phyloP scores from a whole-genome alignment of 2,888 invertebrate species.

The Lasioglossum zephyrum region DNA sequence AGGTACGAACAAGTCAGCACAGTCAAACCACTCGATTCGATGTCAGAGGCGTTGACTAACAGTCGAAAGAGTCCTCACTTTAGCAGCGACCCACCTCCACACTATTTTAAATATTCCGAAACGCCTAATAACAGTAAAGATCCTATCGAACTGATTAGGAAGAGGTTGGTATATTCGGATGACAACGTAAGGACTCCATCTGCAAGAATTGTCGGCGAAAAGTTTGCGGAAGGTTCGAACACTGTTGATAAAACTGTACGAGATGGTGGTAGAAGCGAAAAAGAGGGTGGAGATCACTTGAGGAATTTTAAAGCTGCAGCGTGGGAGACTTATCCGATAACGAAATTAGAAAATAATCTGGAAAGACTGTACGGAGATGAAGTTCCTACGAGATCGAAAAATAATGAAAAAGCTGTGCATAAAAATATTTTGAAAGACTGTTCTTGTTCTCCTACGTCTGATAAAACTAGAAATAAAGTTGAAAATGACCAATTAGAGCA shows the following conservation, averaged over 20 bases:
- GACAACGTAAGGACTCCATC: background rate
- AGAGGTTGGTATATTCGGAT: constrained; percentile 1
- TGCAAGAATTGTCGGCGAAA: background rate
- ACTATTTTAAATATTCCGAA: background rate
- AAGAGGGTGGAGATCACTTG: background rate
- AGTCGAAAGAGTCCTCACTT: background rate
- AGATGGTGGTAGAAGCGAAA: background rate
- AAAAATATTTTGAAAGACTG: background rate
- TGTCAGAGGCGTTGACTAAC: background rate
- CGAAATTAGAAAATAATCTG: background rate
- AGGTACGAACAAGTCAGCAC: background rate
- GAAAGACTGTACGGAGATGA: background rate
- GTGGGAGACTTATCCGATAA: background rate
- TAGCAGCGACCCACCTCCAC: background rate
- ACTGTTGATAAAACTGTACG: background rate
- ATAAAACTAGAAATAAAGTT: background rate
- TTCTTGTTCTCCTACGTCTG: background rate
- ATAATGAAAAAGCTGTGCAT: background rate
- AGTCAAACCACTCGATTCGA: background rate
- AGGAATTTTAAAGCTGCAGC: background rate
- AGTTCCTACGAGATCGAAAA: background rate
- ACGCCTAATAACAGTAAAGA: background rate
- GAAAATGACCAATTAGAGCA: background rate
- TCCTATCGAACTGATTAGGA: background rate
- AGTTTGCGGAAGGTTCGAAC: background rate